These are phyloP conservation scores for Triplophysa tibetana DNA, from an alignment of 2,113 vertebrate genomes.

Conservation along the genomic window DNA sequence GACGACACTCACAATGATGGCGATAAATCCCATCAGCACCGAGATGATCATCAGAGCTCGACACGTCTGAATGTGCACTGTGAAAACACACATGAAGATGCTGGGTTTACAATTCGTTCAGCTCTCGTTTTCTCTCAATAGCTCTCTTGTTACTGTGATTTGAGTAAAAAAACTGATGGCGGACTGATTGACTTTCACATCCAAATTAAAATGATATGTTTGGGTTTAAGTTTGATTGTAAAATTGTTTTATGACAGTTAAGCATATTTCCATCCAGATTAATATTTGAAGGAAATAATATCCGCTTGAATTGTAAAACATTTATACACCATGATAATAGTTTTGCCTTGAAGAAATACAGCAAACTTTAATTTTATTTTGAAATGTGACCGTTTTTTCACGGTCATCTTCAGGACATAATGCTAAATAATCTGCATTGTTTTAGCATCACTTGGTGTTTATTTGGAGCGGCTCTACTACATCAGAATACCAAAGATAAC, in stretches of 20 bases:
- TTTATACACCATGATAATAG: too few species aligned
- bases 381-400: neutral
- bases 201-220: too few species aligned
- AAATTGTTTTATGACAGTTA: too few species aligned
- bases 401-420: neutral
- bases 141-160: too few species aligned
- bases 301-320: too few species aligned
- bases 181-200: too few species aligned
- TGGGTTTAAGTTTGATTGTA: too few species aligned
- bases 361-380: neutral
- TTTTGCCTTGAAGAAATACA: too few species aligned
- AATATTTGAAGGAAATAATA: too few species aligned
- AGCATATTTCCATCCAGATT: too few species aligned
- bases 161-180: too few species aligned
- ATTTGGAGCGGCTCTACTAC: slow-evolving; percentile 40
- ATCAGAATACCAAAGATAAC: slow-evolving; percentile 60
- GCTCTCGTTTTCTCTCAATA: neutral
- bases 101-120: neutral
- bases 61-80: slow-evolving; percentile 94
- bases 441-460: neutral
- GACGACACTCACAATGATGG: slow-evolving; percentile 88
- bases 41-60: slow-evolving; percentile 94
- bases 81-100: neutral
- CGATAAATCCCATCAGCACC: slow-evolving; percentile 91
- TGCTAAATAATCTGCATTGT: neutral